phyloP scores from a whole-genome alignment of 1,140 invertebrate species.

The Oedothorax gibbosus region DNA sequence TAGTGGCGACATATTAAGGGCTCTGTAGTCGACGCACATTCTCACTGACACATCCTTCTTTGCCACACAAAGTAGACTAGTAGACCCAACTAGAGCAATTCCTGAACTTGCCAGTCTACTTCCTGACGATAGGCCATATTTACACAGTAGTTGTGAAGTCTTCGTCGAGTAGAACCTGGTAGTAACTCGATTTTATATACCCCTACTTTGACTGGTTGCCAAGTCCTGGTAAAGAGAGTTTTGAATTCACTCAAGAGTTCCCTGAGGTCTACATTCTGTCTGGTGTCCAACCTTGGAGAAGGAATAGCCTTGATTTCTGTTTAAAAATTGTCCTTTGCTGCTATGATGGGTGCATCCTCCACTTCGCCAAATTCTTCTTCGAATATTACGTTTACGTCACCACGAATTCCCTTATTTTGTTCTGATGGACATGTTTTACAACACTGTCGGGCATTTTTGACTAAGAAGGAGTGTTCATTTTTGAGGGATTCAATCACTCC shows the following conservation, averaged over 20 bases:
- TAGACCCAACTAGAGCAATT: neutral
- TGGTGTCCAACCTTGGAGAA: too few species aligned
- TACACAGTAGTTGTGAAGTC: too few species aligned
- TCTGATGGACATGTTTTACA: constrained; percentile 2
- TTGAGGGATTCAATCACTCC: neutral
- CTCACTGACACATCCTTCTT: constrained; percentile 70
- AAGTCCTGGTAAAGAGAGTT: too few species aligned
- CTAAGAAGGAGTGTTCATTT: neutral
- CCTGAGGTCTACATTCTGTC: too few species aligned
- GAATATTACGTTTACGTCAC: neutral
- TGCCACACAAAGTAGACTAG: constrained; percentile 66
- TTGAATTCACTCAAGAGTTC: too few species aligned
- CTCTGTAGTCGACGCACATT: too few species aligned
- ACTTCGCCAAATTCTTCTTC: neutral
- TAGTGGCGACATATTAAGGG: constrained; percentile 70
- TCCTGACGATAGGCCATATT: neutral
- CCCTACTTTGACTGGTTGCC: too few species aligned
- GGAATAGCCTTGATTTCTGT: too few species aligned
- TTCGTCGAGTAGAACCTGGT: too few species aligned
- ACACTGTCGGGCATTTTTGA: neutral
- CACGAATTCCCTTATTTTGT: constrained; percentile 24
- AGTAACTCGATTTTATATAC: too few species aligned
- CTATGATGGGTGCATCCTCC: neutral
- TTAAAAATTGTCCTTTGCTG: neutral
- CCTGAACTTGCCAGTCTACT: neutral